Percentiles rank a stretch among this genome's conserved stretches.
Conservation (phyloP, 2,113 vertebrate genomes). For the Zosterops japonicus region DNA sequence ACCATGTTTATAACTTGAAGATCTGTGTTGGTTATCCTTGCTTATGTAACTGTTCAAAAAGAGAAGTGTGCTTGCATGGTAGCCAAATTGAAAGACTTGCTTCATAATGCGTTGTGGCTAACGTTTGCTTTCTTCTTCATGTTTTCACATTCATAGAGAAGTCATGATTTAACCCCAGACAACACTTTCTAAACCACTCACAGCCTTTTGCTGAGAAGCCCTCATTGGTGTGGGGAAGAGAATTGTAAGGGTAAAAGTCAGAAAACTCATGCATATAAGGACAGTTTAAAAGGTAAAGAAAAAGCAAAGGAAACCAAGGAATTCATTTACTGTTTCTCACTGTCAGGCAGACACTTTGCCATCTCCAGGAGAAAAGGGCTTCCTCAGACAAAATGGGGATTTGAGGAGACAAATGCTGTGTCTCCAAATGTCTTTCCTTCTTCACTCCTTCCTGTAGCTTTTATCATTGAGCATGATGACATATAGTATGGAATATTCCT, state of each 20-base stretch:
- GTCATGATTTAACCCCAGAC: background rate
- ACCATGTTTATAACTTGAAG: background rate
- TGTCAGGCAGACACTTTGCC: background rate
- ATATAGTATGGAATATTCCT: background rate
- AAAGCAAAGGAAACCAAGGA: background rate
- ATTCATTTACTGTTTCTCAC: background rate
- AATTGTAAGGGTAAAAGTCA: background rate
- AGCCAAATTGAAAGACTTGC: background rate
- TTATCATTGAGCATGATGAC: background rate
- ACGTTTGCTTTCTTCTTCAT: background rate
- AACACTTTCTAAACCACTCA: background rate
- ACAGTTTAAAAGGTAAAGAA: background rate
- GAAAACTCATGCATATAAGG: background rate
- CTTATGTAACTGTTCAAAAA: background rate
- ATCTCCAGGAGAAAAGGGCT: background rate
- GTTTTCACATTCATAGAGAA: background rate
- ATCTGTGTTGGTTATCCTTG: background rate
- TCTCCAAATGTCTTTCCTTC: background rate
- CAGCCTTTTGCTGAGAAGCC: background rate
- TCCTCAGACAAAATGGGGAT: accelerated
- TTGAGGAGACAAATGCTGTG: background rate
- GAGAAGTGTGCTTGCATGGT: background rate
- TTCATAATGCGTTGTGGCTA: background rate
- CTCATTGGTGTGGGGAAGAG: accelerated
- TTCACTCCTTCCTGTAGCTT: background rate